Evolutionary conservation across 2,888 invertebrate species (phyloP).

Genomic region (Pollenia amentaria): DNA sequence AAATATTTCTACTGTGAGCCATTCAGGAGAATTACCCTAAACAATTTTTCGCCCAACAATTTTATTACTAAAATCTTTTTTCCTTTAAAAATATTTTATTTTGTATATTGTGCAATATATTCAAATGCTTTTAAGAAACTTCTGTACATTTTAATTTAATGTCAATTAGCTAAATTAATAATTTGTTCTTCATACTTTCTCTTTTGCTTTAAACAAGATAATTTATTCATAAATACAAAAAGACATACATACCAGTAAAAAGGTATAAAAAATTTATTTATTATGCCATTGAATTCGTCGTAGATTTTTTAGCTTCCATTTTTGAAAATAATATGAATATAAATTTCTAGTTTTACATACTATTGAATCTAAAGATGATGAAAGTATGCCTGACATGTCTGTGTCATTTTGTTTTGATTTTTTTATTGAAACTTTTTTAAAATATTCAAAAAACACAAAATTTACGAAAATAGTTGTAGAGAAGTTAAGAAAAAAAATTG

Average conservation of each 20-base stretch:
- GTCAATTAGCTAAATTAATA: neutral
- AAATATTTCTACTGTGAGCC: no score
- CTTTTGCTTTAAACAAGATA: no score
- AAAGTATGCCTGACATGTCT: conserved; percentile 61
- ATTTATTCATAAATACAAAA: no score
- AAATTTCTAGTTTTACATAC: conserved; percentile 40
- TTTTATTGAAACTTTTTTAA: neutral
- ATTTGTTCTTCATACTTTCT: neutral
- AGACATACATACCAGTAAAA: neutral
- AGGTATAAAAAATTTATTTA: neutral
- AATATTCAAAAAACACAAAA: neutral
- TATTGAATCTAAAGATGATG: conserved; percentile 56
- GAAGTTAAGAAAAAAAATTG: neutral
- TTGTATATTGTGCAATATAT: no score
- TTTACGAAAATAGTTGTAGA: neutral
- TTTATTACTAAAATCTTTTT: no score
- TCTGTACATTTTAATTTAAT: neutral
- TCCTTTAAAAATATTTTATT: no score
- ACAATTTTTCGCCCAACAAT: no score
- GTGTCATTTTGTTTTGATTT: conserved; percentile 48
- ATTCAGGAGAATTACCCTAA: no score
- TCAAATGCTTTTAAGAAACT: no score
- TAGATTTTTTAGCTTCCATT: neutral
- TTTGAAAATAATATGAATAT: conserved; percentile 30
- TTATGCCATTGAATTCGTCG: conserved; percentile 3